phyloP scores from a whole-genome alignment of 2,113 vertebrate genomes.

The Rhinoderma darwinii region DNA sequence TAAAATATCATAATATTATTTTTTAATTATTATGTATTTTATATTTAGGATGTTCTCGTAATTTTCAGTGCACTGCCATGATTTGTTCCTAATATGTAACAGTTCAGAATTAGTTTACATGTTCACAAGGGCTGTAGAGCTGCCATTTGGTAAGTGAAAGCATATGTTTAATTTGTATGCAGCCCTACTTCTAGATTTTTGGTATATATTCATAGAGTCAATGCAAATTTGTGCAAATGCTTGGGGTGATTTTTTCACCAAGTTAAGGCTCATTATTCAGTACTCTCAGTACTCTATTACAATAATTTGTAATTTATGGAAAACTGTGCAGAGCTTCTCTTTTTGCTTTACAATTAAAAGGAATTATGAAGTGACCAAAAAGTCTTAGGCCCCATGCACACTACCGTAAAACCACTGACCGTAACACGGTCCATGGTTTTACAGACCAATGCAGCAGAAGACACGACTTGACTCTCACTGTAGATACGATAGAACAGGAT shows the following conservation, averaged over 20 bases:
- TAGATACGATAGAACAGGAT: too few species aligned
- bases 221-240: conserved; percentile 18
- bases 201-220: conserved; percentile 7
- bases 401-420: too few species aligned
- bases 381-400: too few species aligned
- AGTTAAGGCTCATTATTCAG: conserved; percentile 16
- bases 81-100: not conserved
- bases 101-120: not conserved
- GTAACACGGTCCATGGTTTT: too few species aligned
- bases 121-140: not conserved
- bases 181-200: not conserved
- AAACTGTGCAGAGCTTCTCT: not conserved
- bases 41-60: not conserved
- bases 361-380: not conserved
- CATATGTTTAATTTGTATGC: conserved; percentile 32
- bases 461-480: too few species aligned
- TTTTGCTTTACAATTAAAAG: not conserved
- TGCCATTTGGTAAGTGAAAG: not conserved
- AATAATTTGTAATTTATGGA: conserved; percentile 33
- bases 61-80: not conserved
- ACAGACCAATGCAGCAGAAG: too few species aligned
- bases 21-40: not conserved
- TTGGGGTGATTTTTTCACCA: conserved; percentile 28
- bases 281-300: conserved; percentile 1
- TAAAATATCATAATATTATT: not conserved